Evolutionary conservation across 2,888 invertebrate genomes (phyloP).

Genomic region (Stenchaetothrips biformis): DNA sequence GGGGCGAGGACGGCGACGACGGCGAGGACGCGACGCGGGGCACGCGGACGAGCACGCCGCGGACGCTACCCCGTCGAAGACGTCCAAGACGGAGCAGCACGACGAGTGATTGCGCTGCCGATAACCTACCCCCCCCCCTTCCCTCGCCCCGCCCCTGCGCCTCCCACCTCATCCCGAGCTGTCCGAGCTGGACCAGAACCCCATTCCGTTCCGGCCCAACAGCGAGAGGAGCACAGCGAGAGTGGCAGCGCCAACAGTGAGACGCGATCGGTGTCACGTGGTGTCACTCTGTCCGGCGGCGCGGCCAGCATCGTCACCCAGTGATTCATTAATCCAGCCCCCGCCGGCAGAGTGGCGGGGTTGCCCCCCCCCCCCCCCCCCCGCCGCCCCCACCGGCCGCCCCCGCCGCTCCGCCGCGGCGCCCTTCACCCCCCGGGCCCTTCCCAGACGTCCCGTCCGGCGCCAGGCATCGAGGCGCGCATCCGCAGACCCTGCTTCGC

Average conservation of each 20-base stretch:
- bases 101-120: not conserved
- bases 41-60: no score
- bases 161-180: not conserved
- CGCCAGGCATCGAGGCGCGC: not conserved
- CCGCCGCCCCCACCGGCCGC: not conserved
- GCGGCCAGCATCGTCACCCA: conserved; percentile 4
- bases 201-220: no score
- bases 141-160: not conserved
- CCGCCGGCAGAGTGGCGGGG: not conserved
- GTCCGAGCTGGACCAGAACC: not conserved
- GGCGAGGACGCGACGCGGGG: no score
- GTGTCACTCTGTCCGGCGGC: no score
- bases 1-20: no score
- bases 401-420: not conserved
- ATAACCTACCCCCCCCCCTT: not conserved
- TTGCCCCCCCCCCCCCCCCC: not conserved
- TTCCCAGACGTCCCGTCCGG: not conserved
- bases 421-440: not conserved
- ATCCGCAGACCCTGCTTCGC: not conserved
- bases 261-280: not conserved
- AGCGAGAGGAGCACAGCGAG: not conserved
- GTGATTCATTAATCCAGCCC: conserved; percentile 3
- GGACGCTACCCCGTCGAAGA: no score
- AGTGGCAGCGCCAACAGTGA: not conserved
- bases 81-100: not conserved